phyloP scores from a whole-genome alignment of 2,113 vertebrate genomes.

The Microcebus tavaratra region DNA sequence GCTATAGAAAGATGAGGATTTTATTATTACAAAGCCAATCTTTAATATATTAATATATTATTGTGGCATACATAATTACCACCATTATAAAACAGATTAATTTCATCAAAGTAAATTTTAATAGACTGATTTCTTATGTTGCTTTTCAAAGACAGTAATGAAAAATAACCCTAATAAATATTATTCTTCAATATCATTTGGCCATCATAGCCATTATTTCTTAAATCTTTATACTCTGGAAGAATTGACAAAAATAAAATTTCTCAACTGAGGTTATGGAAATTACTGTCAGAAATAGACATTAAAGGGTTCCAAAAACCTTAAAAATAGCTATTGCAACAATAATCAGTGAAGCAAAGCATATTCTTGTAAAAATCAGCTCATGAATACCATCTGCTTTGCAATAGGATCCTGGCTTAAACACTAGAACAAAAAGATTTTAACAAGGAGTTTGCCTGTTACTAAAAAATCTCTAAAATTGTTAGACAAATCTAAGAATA shows the following conservation, averaged over 20 bases:
- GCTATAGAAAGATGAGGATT: background rate
- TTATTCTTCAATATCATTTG: conserved; percentile 17
- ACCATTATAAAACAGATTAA: background rate
- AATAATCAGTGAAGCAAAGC: conserved; percentile 69
- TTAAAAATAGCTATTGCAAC: conserved; percentile 65
- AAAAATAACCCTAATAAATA: background rate
- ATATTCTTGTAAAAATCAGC: conserved; percentile 66
- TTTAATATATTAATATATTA: background rate
- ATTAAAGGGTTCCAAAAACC: conserved; percentile 69
- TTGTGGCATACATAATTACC: background rate
- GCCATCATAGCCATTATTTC: conserved; percentile 47
- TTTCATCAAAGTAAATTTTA: conserved; percentile 45
- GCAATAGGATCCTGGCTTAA: conserved; percentile 43
- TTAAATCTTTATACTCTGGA: conserved; percentile 54
- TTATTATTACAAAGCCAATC: background rate
- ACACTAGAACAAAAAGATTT: conserved; percentile 13
- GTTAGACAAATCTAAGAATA: background rate
- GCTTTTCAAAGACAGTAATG: conserved; percentile 20
- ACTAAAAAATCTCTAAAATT: background rate
- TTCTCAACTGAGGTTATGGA: conserved; percentile 57
- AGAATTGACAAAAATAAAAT: conserved; percentile 70
- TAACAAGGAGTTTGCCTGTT: conserved; percentile 25
- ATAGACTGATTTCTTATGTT: background rate
- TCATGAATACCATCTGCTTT: conserved; percentile 62
- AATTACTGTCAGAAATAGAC: conserved; percentile 66